These are phyloP conservation scores for Metaphire vulgaris DNA, from an alignment of 1,140 invertebrate species.

Conservation along the genomic window DNA sequence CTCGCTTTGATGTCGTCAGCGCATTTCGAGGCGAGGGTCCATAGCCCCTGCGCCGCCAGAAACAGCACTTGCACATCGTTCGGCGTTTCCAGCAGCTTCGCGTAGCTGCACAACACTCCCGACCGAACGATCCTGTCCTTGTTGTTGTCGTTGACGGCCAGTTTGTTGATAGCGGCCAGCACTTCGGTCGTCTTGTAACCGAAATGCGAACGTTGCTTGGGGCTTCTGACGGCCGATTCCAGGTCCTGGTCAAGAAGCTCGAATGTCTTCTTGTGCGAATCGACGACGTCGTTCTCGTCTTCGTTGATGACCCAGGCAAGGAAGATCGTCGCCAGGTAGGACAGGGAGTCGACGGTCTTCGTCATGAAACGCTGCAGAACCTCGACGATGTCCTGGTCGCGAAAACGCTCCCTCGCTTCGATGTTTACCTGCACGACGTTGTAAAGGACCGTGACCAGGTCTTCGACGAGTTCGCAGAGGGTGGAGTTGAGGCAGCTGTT, in stretches of 20 bases:
- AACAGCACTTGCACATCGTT: background rate
- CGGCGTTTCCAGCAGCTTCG: background rate
- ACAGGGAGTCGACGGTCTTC: background rate
- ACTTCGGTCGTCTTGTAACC: conserved; percentile 20
- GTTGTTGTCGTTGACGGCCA: conserved; percentile 21
- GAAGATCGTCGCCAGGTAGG: conserved; percentile 6
- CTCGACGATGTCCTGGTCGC: background rate
- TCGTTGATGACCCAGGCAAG: conserved; percentile 25
- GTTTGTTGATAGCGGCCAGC: conserved; percentile 13
- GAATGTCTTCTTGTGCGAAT: conserved; percentile 14
- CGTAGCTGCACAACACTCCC: conserved; percentile 14
- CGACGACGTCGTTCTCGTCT: conserved; percentile 19
- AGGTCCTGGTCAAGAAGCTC: conserved; percentile 16
- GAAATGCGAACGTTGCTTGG: background rate
- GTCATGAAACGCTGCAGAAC: background rate
- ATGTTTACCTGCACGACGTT: background rate
- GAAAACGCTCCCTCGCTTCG: background rate
- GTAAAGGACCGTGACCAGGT: background rate
- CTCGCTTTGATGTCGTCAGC: conserved; percentile 9
- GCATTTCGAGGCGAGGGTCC: conserved; percentile 24
- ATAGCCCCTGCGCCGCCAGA: conserved; percentile 20
- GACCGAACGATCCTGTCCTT: conserved; percentile 7
- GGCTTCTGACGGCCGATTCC: background rate
- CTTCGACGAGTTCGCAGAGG: background rate
- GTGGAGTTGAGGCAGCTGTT: background rate